Evolutionary conservation across 1,140 invertebrate genomes (phyloP), one percentile per base, ranked within the genome.

Genomic region (Chironomus tepperi): DNA sequence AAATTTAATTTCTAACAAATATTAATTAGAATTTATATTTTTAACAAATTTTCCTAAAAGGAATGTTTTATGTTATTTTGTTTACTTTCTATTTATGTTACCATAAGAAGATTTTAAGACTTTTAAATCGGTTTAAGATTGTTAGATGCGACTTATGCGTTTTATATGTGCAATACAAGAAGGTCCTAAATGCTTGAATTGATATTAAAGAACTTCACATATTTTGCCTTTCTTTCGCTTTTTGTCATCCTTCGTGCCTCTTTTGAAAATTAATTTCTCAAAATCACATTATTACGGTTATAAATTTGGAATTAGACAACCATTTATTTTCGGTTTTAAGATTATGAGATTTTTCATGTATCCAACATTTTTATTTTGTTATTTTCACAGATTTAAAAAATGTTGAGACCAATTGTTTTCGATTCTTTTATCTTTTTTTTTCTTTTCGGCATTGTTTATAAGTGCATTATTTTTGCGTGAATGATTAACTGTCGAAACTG

Each of bases 211-310:
- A 70, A 70, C n/a, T 6, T n/a, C n/a, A n/a, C n/a, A n/a, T n/a
- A n/a, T n/a, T n/a, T 6, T 19, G 15, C 19, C 65, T 18, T 19
- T 70, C 6, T 70, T 70, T 70, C 18, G 16, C 7, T 57, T 57
- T 70, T 1, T 70, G 16, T 21, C 19, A 70, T 19, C 65, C 65
- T 18, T 70, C 18, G 65, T 70, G 65, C 65, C 65, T 70, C 65
- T 70, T 70, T 70, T 70, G 6, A 70, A 70, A 21, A 70, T 70
- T 70, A 70, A 70, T 70, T 70, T 70, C 65, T 70, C 65, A 70
- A 70, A 70, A 70, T 70, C 65, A 70, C 65, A 70, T 70, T 70
- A 70, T 70, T 70, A 70, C 65, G 65, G 65, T 70, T 70, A 70
- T 70, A 70, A 70, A 70, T 70, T 70, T 19, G 10, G 65, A 70